A percentile compares a stretch with the other conserved stretches of the same genome.
phyloP scores from a whole-genome alignment of 2,888 invertebrate species.

The Ectemnius continuus region DNA sequence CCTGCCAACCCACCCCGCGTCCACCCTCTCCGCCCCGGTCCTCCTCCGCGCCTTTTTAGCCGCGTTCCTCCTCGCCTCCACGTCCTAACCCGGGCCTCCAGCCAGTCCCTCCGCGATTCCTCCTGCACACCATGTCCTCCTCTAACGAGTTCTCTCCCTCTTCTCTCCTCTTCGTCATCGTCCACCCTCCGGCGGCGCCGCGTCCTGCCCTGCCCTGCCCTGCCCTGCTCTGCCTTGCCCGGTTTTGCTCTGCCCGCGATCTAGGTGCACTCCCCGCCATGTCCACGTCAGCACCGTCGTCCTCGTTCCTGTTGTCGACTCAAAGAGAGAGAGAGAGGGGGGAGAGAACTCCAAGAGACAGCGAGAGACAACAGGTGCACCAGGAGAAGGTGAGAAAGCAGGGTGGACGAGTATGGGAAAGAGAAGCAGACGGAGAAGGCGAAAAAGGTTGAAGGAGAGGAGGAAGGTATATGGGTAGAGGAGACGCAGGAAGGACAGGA shows the following conservation, averaged over 20 bases:
- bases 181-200: background rate
- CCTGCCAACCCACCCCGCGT: background rate
- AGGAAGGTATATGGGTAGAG: slow-evolving; percentile 2
- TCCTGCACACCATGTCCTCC: slow-evolving; percentile 14
- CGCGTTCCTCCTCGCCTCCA: slow-evolving; percentile 6
- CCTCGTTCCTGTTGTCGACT: background rate
- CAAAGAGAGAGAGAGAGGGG: too few species aligned
- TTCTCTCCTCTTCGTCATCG: slow-evolving; percentile 50
- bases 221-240: too few species aligned
- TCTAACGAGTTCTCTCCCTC: slow-evolving; percentile 38
- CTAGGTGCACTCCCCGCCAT: too few species aligned
- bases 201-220: too few species aligned
- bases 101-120: slow-evolving; percentile 4
- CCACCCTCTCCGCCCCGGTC: slow-evolving; percentile 1
- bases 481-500: slow-evolving; percentile 2
- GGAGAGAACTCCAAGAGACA: too few species aligned
- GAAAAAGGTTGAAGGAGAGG: slow-evolving; percentile 29
- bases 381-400: too few species aligned
- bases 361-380: too few species aligned
- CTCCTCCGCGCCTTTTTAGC: slow-evolving; percentile 3
- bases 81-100: background rate
- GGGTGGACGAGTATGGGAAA: too few species aligned
- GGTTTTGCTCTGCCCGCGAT: too few species aligned
- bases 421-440: too few species aligned
- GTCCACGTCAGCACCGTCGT: slow-evolving; percentile 25